Base-by-base conservation (phyloP, 2,888 invertebrate genomes). In the Urechis unicinctus region DNA sequence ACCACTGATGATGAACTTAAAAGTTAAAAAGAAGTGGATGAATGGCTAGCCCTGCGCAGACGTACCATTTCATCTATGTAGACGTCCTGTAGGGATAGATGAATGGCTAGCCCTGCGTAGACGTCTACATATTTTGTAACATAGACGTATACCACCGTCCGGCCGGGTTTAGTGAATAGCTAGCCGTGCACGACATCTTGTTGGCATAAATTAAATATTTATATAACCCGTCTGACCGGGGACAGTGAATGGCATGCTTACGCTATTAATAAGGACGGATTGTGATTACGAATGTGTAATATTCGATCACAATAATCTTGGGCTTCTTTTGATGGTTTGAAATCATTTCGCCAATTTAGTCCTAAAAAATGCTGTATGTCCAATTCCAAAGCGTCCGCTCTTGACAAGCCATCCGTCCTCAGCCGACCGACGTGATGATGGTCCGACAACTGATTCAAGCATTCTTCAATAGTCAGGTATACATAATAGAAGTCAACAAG, bases 401-500 rank as follows among this genome's bases (percentile, higher is more conserved):
- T 54, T 22, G 53, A 53, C 50, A 63, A 50, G n/a, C 59, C 58
- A 1, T 53, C 36, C 13, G 36, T 42, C 21, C 56, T 57, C 25
- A 59, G 44, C 3, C 58, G 42, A 21, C 56, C 52, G 2, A 62
- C 41, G 22, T 54, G 31, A 0, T 53, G 56, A 31, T 65, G 57
- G 6, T 59, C 53, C 36, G 55, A 52, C 22, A 53, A 22, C 44
- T 53, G 50, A 2, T 63, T 60, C 9, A 60, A 24, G 3, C 44
- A 53, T 17, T 58, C 57, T 52, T 67, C 67, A 29, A 67, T 45
- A 26, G 65, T 60, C 29, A 56, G 52, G 49, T 63, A 67, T 9
- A 67, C 58, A 45, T 53, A 52, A 44, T 66, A 64, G 36, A 67
- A 64, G 49, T 67, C 63, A 2, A 56, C 57, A 2, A 67, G 46